Evolutionary conservation across 2,797 vertebrate species (phyloP), one percentile per base, ranked within the genome.

Genomic region (Poliocrania exsul): DNA sequence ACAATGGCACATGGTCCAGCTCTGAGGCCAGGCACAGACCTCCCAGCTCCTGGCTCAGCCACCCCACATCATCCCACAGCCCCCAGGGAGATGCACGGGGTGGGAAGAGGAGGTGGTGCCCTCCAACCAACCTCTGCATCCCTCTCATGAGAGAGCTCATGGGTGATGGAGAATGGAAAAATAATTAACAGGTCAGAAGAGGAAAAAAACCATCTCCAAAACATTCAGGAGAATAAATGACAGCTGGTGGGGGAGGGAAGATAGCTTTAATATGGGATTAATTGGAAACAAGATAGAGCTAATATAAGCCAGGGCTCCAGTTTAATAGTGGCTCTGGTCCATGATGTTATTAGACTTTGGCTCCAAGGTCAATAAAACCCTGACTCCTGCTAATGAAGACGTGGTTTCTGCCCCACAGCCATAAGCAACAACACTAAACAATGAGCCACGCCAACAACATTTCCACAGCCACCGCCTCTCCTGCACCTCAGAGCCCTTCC

Each of bases 231-330:
- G 62, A 80, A 93, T 9, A 93, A 81, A 72, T 46, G 88, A 85
- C 0, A 8, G 75, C 77, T 77, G 49, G 51, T 0, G 21, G 78
- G 81, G 79, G 70, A 88, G 70, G 57, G 87, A 85, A 60, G 58
- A 70, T 83, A 49, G 61, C 60, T 95, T 88, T 85, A 72, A 74
- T 79, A 88, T 0, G 1, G 64, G 85, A 82, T 72, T 96, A 93
- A 95, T 42, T 9, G 20, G 92, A 94, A 96, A 84, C 80, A 92
- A 96, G 77, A 95, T 29, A 92, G 66, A 92, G 93, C 66, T 92
- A 92, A 94, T 75, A 69, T 13, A 93, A 88, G 83, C 81, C 91
- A 96, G 86, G 80, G 80, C 81, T 95, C 51, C 57, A 86, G 87
- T 73, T 92, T 75, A 89, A 90, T 35, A 54, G 71, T 91, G 90